Percentiles rank a stretch among this genome's conserved stretches.
Evolutionary conservation across 2,113 vertebrate species (phyloP).

Genomic region (Actinemys pallida): DNA sequence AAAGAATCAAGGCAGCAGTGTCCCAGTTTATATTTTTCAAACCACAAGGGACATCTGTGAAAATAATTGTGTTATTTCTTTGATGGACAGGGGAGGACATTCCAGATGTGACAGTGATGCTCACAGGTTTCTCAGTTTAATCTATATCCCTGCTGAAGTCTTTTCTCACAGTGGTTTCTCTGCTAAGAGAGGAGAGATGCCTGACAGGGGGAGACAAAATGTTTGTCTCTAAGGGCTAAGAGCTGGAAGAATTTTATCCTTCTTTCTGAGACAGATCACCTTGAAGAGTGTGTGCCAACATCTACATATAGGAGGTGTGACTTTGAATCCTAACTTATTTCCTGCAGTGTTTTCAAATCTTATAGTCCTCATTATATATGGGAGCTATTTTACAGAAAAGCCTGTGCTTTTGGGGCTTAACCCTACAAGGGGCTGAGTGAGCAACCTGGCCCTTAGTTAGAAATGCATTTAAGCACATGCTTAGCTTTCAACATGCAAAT

Average conservation of each 20-base stretch:
- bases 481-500: neutral
- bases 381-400: neutral
- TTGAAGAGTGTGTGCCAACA: neutral
- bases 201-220: neutral
- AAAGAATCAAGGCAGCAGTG: neutral
- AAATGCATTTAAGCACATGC: neutral
- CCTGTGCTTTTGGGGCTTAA: neutral
- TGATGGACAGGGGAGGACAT: neutral
- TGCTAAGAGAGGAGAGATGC: neutral
- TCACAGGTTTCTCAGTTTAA: neutral
- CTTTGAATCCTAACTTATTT: conserved; percentile 6
- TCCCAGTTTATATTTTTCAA: neutral
- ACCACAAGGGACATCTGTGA: neutral
- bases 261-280: neutral
- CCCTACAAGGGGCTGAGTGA: neutral
- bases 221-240: neutral
- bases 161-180: neutral
- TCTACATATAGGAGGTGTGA: neutral
- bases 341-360: neutral
- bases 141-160: neutral
- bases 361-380: neutral
- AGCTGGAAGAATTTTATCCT: neutral
- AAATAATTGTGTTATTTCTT: neutral
- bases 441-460: neutral
- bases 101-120: neutral